Conservation (phyloP, 2,888 invertebrate species). For the Epinotia bilunana region DNA sequence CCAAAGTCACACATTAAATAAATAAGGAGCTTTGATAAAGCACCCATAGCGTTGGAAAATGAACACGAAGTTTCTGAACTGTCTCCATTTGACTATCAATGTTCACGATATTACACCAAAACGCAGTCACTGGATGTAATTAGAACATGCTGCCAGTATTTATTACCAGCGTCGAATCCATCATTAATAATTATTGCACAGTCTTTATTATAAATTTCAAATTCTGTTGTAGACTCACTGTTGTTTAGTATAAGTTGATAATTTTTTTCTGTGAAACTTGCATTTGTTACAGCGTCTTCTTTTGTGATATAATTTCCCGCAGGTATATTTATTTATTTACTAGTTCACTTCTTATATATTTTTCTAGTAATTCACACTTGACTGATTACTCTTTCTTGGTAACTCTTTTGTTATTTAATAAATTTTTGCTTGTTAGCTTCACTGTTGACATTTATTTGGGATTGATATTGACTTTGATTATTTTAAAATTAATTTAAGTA, state of each 20-base stretch:
- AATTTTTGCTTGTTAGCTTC: no score
- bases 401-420: no score
- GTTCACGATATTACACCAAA: background rate
- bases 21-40: background rate
- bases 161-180: background rate
- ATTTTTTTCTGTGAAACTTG: background rate
- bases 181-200: no score
- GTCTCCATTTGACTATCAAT: background rate
- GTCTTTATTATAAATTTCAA: background rate
- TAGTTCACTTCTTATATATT: background rate
- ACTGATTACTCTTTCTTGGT: no score
- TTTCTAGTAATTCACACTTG: no score
- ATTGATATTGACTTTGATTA: no score
- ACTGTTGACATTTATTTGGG: no score
- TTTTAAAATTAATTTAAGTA: no score
- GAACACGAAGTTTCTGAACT: constrained; percentile 11
- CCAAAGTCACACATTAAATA: no score
- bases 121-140: background rate
- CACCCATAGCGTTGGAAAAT: background rate
- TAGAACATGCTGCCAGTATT: background rate
- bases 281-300: background rate
- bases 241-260: background rate
- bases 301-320: background rate
- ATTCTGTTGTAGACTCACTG: background rate
- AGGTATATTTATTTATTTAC: background rate